Percentiles rank a stretch among this genome's conserved stretches.
These are phyloP conservation scores for Metridium senile DNA, from an alignment of 92 coral and sea anemone genomes.

Conservation along the genomic window DNA sequence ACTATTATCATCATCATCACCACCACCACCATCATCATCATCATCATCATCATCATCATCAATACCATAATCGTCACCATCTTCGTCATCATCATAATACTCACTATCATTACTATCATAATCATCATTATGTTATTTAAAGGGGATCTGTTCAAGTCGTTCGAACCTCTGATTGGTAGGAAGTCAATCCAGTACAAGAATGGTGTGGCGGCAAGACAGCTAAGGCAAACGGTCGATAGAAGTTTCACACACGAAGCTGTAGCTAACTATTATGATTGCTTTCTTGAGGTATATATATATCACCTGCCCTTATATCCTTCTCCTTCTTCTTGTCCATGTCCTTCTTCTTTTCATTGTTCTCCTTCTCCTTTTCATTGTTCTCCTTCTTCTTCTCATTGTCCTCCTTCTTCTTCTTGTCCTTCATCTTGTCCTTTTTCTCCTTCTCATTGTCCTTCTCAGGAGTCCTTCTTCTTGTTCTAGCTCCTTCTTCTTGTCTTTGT, in stretches of 20 bases:
- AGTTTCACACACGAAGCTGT: slow-evolving; percentile 93
- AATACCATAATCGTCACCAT: background rate
- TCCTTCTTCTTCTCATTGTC: background rate
- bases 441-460: too few relatives aligned
- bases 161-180: slow-evolving; percentile 84
- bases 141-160: slow-evolving; percentile 63
- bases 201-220: slow-evolving; percentile 86
- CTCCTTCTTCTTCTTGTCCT: background rate
- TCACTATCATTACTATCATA: background rate
- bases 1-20: background rate
- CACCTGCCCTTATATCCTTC: background rate
- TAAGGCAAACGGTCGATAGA: slow-evolving; percentile 78
- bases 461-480: too few relatives aligned
- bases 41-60: background rate
- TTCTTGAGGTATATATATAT: background rate
- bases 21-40: background rate
- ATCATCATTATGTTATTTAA: background rate
- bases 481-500: too few relatives aligned
- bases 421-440: too few relatives aligned
- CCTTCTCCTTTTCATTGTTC: background rate
- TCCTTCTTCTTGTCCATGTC: background rate
- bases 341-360: too few relatives aligned
- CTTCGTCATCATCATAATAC: background rate
- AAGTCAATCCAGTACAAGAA: slow-evolving; percentile 86
- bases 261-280: slow-evolving; percentile 66